Conservation (phyloP, 2,113 vertebrate genomes). For the Euleptes europaea region DNA sequence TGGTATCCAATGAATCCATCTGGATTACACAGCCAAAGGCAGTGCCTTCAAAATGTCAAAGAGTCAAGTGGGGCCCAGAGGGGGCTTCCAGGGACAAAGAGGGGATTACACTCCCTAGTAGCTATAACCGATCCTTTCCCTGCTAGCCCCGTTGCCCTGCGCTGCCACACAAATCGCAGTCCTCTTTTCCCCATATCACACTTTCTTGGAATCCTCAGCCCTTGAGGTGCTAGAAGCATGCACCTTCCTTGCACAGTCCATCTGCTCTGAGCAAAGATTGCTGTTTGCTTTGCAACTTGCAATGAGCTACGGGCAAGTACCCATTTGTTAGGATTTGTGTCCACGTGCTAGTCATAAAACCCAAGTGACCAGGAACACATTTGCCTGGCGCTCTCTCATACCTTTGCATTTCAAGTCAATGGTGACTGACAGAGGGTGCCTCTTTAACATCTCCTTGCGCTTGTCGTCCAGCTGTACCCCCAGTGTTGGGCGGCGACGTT, state of each 20-base stretch:
- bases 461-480: conserved; percentile 96
- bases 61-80: background rate
- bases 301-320: background rate
- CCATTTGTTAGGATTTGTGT: background rate
- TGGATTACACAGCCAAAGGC: background rate
- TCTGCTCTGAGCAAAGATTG: background rate
- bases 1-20: too few relatives aligned
- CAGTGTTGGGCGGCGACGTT: conserved; percentile 90
- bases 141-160: too few relatives aligned
- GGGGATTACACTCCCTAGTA: background rate
- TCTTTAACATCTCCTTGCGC: conserved; percentile 94
- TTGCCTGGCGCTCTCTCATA: conserved; percentile 34
- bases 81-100: background rate
- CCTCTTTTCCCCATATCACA: too few relatives aligned
- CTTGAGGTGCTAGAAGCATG: too few relatives aligned
- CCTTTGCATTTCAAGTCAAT: conserved; percentile 94
- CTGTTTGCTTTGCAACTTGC: background rate
- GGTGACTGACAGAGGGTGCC: conserved; percentile 89
- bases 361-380: fast-evolving
- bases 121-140: too few relatives aligned
- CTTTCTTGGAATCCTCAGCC: too few relatives aligned
- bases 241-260: too few relatives aligned
- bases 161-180: too few relatives aligned
- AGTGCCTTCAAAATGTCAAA: background rate
- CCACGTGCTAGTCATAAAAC: fast-evolving